Conservation (phyloP, 2,888 invertebrate genomes). For the Branchipolynoe longqiensis region DNA sequence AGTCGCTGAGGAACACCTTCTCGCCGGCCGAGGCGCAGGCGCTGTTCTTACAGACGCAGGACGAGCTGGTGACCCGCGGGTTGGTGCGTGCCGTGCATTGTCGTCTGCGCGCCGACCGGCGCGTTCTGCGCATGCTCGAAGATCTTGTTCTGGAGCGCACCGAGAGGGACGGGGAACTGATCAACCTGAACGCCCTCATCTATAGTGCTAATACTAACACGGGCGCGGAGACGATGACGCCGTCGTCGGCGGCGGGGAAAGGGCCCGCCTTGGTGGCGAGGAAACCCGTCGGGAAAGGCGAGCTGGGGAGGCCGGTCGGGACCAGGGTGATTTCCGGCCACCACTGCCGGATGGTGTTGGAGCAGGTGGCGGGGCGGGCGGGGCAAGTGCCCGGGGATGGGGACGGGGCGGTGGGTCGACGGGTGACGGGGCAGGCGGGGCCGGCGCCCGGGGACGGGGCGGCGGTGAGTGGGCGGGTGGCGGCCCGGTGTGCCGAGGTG, state of each 20-base stretch:
- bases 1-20: not conserved
- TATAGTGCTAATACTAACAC: not conserved
- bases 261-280: no score
- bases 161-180: not conserved
- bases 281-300: no score
- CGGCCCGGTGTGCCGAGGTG: not conserved
- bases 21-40: not conserved
- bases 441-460: not conserved
- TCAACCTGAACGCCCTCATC: not conserved
- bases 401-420: not conserved
- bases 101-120: not conserved
- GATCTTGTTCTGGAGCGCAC: not conserved
- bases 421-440: not conserved
- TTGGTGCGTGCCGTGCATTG: not conserved
- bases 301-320: no score
- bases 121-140: not conserved
- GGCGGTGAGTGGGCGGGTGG: not conserved
- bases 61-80: not conserved
- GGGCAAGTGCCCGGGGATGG: no score
- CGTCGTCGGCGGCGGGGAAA: not conserved
- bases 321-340: not conserved
- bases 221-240: not conserved
- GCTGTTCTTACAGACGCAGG: not conserved
- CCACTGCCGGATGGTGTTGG: constrained; percentile 9
- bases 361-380: not conserved